Conservation (phyloP, 2,797 vertebrate species). For the Mycteria americana region DNA sequence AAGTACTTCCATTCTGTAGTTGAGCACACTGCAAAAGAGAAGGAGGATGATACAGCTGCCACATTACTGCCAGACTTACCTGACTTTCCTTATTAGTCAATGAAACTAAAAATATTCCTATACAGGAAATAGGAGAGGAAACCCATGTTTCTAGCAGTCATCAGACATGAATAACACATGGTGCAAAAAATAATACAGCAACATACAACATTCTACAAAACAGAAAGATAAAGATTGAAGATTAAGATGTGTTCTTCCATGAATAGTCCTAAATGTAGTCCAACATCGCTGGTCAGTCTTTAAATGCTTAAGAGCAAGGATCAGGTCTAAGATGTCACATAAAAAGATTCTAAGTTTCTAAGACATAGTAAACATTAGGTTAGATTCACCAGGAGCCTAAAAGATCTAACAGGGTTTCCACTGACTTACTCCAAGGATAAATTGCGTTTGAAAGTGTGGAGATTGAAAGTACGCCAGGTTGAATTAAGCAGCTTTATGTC, state of each 20-base stretch:
- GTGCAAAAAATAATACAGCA: not conserved
- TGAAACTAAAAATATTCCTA: not conserved
- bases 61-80: not conserved
- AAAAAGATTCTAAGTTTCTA: not conserved
- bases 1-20: not conserved
- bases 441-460: not conserved
- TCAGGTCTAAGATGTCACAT: not conserved
- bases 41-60: not conserved
- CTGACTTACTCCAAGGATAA: not conserved
- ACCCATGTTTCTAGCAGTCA: not conserved
- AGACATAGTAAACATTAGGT: not conserved
- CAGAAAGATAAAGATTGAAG: not conserved
- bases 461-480: not conserved
- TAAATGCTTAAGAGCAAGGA: not conserved
- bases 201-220: not conserved
- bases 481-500: conserved; percentile 44
- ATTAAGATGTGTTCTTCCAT: not conserved
- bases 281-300: not conserved
- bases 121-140: not conserved
- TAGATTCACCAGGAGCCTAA: not conserved
- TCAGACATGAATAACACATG: not conserved
- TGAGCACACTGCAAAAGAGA: not conserved
- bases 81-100: not conserved
- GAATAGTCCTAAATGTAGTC: not conserved
- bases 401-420: not conserved